Conservation (phyloP, 2,113 vertebrate genomes). For the Elaphurus davidianus region DNA sequence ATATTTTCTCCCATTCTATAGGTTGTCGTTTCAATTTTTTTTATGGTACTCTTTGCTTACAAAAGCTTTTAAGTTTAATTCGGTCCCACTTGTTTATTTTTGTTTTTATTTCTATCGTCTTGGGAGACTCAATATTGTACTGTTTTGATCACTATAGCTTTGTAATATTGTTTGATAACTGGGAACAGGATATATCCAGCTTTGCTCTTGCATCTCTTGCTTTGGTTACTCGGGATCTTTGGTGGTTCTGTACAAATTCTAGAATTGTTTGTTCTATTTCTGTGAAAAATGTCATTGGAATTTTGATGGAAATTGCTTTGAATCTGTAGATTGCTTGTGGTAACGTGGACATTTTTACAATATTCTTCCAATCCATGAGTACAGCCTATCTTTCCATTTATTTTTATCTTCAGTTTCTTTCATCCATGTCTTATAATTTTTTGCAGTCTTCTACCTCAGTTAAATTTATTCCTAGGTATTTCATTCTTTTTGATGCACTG, state of each 20-base stretch:
- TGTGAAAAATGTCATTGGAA: background rate
- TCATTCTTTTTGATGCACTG: background rate
- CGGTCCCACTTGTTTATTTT: background rate
- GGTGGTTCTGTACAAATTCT: background rate
- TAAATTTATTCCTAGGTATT: background rate
- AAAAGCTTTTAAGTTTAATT: background rate
- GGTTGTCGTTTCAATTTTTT: background rate
- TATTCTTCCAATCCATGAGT: background rate
- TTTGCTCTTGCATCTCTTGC: background rate
- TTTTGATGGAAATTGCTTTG: background rate
- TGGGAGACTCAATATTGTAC: background rate
- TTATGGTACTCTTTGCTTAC: background rate
- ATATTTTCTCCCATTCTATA: background rate
- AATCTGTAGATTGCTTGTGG: background rate
- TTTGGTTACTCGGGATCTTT: background rate
- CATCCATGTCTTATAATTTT: background rate
- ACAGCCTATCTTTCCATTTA: background rate
- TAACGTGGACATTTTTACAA: background rate
- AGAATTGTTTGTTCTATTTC: background rate
- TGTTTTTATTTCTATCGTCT: background rate
- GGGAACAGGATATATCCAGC: background rate
- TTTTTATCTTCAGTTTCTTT: background rate
- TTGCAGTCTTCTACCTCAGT: background rate
- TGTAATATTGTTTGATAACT: background rate
- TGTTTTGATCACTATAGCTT: background rate